phyloP scores from a whole-genome alignment of 2,797 vertebrate genomes.

The Valencia hispanica region DNA sequence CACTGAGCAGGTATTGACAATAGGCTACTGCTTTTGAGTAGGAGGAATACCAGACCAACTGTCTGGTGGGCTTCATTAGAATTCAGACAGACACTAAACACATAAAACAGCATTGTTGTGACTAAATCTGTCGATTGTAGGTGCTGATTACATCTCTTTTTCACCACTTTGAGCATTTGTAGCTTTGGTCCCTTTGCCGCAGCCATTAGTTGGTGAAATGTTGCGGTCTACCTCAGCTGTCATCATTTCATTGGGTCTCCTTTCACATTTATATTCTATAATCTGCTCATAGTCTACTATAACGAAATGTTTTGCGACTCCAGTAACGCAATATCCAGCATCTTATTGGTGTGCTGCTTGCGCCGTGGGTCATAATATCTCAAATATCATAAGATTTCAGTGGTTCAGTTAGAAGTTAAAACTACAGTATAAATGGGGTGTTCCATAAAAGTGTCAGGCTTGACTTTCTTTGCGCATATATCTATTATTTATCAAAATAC shows the following conservation, averaged over 20 bases:
- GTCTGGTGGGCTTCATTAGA: conserved; percentile 21
- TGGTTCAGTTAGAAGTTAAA: neutral
- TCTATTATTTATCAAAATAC: neutral
- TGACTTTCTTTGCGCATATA: neutral
- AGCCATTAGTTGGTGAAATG: neutral
- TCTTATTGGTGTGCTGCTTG: neutral
- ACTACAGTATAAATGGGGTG: neutral
- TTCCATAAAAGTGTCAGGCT: neutral
- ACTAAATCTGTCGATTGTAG: neutral
- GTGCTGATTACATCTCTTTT: neutral
- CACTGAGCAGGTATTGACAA: conserved; percentile 26
- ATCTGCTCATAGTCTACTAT: neutral
- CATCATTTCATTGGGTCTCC: neutral
- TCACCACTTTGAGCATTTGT: neutral
- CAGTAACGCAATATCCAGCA: neutral
- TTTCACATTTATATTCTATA: neutral
- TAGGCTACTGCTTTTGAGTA: conserved; percentile 37
- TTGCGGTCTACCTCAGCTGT: neutral
- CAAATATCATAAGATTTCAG: neutral
- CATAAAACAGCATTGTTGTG: neutral
- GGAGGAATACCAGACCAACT: conserved; percentile 17
- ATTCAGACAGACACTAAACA: neutral
- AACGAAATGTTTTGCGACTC: neutral
- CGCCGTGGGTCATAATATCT: neutral
- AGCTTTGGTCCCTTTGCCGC: neutral